Base-by-base conservation (phyloP, 2,797 vertebrate species). In the Parauchenoglanis punctatus region DNA sequence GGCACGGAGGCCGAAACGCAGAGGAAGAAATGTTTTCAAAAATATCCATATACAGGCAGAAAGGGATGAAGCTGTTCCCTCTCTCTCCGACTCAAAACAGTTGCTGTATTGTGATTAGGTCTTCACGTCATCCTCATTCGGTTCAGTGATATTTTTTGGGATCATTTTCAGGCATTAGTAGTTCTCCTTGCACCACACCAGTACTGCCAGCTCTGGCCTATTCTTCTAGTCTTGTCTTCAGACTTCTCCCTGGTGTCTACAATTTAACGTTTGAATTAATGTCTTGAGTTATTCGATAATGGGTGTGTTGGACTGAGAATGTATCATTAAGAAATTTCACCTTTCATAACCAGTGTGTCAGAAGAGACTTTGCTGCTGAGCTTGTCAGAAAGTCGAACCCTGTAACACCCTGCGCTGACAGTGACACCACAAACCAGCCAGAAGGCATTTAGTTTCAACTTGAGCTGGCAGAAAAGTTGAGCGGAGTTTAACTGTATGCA, bases 401-500 rank as follows among this genome's bases (percentile, higher is more conserved):
- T 68, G 63, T 5, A 83, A 44, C 35, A 81, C 56, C 13, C 40
- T n/a, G 46, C 46, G 35, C 4, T 11, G 0, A 18, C 46, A 54
- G 8, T 83, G 81, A 68, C 46, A 25, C 2, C 3, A 52, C 46
- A 52, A 67, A 31, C 44, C 44, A 83, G 44, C 46, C 61, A 54
- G 28, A 63, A 46, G 61, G 5, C 44, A 65, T 83, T 83, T 68
- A 31, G 46, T 83, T 68, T 83, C 81, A 54, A 54, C 17, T 31
- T 52, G 61, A 67, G 44, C 81, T 68, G 81, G 65, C 63, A 61
- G 31, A 68, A 67, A 46, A 3, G 17, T 35, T 83, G 46, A 68
- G 63, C 5, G 3, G 25, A 15, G 81, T 83, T 83, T 68, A 83
- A 82, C 63, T 54, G 81, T 31, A 83, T 83, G 49, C 46, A 68